phyloP scores from a whole-genome alignment of 2,113 vertebrate species.

The Hemibagrus wyckioides region DNA sequence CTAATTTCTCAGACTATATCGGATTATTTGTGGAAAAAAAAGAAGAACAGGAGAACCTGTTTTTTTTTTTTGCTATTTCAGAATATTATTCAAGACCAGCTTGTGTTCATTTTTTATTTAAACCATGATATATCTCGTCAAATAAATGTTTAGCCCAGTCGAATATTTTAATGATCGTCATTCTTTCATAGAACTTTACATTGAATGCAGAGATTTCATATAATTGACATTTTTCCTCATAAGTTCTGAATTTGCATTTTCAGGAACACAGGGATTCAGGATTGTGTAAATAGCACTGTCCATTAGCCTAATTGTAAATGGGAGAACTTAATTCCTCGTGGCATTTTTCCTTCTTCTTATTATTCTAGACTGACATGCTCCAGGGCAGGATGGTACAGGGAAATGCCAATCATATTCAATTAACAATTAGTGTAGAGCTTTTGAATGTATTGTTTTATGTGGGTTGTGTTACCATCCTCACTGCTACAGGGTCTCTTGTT shows the following conservation, averaged over 20 bases:
- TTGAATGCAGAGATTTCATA: not conserved
- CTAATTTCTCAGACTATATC: constrained; percentile 15
- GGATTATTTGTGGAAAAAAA: constrained; percentile 18
- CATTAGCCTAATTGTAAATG: constrained; percentile 36
- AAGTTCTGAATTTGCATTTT: not conserved
- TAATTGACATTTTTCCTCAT: not conserved
- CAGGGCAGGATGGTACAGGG: not conserved
- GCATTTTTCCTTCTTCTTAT: not conserved
- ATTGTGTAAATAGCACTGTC: constrained; percentile 19
- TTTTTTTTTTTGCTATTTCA: not conserved
- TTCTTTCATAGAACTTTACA: too few species aligned
- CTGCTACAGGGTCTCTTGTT: not conserved
- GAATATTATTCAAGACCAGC: not conserved
- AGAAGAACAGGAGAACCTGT: not conserved
- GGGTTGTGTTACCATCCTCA: not conserved
- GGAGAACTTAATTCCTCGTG: not conserved
- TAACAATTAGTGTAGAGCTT: not conserved
- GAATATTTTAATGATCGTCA: not conserved
- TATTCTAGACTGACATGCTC: not conserved
- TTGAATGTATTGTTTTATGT: not conserved
- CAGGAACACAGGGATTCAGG: not conserved
- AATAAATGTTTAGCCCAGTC: not conserved
- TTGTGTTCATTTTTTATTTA: not conserved
- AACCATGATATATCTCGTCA: not conserved
- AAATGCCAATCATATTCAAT: not conserved